These are phyloP conservation scores for Epistrophe grossulariae DNA, from an alignment of 2,888 invertebrate species.

Conservation along the genomic window DNA sequence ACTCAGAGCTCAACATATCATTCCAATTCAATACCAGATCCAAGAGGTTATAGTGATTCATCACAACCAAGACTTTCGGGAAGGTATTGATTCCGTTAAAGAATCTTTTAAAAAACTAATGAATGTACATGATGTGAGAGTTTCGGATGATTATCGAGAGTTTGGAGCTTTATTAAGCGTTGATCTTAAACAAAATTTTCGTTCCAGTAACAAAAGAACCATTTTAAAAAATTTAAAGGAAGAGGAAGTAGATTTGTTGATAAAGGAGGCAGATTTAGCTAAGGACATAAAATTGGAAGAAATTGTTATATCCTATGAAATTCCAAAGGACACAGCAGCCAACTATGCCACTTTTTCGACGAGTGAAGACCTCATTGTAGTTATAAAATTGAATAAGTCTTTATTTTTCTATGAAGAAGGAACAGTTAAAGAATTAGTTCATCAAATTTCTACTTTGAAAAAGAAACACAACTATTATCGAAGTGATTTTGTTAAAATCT, in stretches of 20 bases:
- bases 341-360: conserved; percentile 94
- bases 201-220: background rate
- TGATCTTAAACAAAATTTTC: background rate
- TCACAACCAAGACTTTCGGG: conserved; percentile 89
- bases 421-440: conserved; percentile 95
- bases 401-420: conserved; percentile 90
- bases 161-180: conserved; percentile 28
- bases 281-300: conserved; percentile 90
- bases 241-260: conserved; percentile 89
- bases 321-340: conserved; percentile 80
- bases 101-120: conserved; percentile 89
- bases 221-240: conserved; percentile 89
- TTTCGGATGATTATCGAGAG: background rate
- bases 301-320: conserved; percentile 87
- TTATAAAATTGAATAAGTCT: conserved; percentile 93
- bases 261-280: conserved; percentile 89
- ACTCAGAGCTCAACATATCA: conserved; percentile 93
- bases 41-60: conserved; percentile 96
- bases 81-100: conserved; percentile 90
- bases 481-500: conserved; percentile 92
- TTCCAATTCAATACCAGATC: conserved; percentile 96
- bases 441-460: conserved; percentile 94
- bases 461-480: conserved; percentile 95
- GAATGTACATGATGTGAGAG: conserved; percentile 22
- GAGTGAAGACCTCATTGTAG: conserved; percentile 92